Evolutionary conservation across 2,113 vertebrate species (phyloP), one percentile per base, ranked within the genome.

Genomic region (Verasper variegatus): DNA sequence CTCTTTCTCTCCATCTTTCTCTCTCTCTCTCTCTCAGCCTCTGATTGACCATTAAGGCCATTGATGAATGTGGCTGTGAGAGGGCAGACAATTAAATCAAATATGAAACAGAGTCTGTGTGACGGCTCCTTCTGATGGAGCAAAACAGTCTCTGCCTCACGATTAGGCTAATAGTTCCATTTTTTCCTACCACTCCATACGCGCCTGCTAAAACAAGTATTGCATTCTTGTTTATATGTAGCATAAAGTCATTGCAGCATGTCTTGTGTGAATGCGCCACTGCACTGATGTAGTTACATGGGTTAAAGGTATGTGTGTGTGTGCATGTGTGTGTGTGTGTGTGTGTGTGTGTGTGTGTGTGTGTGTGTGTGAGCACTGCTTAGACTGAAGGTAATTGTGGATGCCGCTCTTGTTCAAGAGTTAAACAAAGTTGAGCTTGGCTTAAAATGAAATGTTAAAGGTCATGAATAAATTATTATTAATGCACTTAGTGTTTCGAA

Each of bases 1-100:
- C 91, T 94, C 95, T 95, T 26, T 60, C 57, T 61, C 58, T 61
- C 91, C 94, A 95, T 94, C 94, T 94, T 17, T 24, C 52, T 60
- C 57, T 51, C 58, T 61, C 91, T 94, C 95, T 94, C 91, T 96
- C 91, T 96, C 96, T 96, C 96, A 97, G 97, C 95, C 96, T 97
- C 95, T 97, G 97, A 98, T 98, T 99, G 97, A 98, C 97, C 97
- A 99, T 99, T 99, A 99, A 87, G 96, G 95, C 96, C 97, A 97
- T 95, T 99, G 98, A 99, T 98, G 96, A 99, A 99, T 99, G 97
- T 97, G 96, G 96, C 96, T 98, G 97, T 99, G 97, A 98, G 94
- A 95, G 95, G 94, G 95, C 95, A 98, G 97, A 99, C 97, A 98
- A 99, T 98, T 97, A 98, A 98, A 99, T 99, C 97, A 99, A 98